Evolutionary conservation across 2,113 vertebrate genomes (phyloP).

Genomic region (Syngnathus floridae): DNA sequence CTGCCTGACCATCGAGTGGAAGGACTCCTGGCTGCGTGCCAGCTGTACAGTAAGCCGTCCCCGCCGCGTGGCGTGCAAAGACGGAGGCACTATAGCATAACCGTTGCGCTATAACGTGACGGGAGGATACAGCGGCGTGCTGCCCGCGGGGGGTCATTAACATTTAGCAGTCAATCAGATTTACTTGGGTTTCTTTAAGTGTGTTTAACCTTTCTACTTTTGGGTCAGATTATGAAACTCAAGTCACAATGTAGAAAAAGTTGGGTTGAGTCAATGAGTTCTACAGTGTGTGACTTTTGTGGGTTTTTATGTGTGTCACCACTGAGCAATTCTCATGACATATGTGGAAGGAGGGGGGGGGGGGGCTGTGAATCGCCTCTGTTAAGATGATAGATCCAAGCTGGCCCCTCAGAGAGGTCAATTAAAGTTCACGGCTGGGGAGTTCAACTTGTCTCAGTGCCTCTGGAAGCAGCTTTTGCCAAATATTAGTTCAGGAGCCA

Average conservation of each 20-base stretch:
- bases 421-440: conserved; percentile 41
- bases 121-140: conserved; percentile 39
- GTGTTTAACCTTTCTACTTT: conserved; percentile 50
- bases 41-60: conserved; percentile 52
- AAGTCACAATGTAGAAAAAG: conserved; percentile 1
- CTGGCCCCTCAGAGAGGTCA: conserved; percentile 27
- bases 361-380: conserved; percentile 31
- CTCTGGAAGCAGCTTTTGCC: background rate
- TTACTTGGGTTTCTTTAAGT: conserved; percentile 56
- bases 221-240: conserved; percentile 30
- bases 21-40: conserved; percentile 64
- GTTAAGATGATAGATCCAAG: conserved; percentile 53
- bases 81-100: conserved; percentile 65
- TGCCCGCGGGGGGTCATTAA: conserved; percentile 67
- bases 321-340: conserved; percentile 36
- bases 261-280: conserved; percentile 9
- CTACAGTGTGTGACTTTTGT: conserved; percentile 24
- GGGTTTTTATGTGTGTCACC: conserved; percentile 29
- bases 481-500: background rate
- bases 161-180: conserved; percentile 57
- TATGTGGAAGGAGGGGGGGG: conserved; percentile 12
- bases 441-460: conserved; percentile 6
- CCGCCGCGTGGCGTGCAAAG: conserved; percentile 43
- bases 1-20: conserved; percentile 58
- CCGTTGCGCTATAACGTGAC: conserved; percentile 49